Evolutionary conservation across 2,888 invertebrate species (phyloP).

Genomic region (Metellina segmentata): DNA sequence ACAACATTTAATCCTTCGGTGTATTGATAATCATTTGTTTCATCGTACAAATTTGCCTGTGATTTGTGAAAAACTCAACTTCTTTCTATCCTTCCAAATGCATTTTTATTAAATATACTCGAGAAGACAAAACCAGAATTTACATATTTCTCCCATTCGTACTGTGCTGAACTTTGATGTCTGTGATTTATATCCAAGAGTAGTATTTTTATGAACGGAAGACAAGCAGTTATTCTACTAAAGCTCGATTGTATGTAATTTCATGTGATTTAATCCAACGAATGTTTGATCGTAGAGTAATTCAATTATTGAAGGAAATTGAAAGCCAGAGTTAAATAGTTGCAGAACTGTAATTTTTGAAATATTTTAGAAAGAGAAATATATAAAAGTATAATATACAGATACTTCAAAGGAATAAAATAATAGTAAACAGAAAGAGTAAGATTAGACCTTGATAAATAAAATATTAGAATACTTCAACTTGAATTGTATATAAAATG

Average conservation of each 20-base stretch:
- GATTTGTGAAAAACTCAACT: slow-evolving; percentile 25
- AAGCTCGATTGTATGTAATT: neutral
- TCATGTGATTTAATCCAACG: neutral
- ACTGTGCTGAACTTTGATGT: neutral
- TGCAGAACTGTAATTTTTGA: neutral
- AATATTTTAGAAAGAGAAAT: neutral
- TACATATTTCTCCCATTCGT: slow-evolving; percentile 6
- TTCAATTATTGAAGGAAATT: neutral
- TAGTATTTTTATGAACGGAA: neutral
- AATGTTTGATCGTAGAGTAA: neutral
- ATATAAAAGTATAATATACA: too few species aligned
- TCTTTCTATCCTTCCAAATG: neutral
- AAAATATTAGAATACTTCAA: neutral
- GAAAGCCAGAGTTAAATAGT: neutral
- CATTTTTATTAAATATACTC: slow-evolving; percentile 21
- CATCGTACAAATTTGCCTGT: slow-evolving; percentile 31
- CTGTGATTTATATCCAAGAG: neutral
- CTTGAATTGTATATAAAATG: neutral
- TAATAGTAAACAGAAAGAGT: neutral
- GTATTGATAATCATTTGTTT: slow-evolving; percentile 60
- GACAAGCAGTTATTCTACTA: neutral
- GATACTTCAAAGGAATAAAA: too few species aligned
- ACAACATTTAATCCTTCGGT: neutral
- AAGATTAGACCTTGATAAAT: neutral
- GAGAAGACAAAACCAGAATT: neutral